Evolutionary conservation across 2,797 vertebrate species (phyloP).

Genomic region (Ateles fusciceps): DNA sequence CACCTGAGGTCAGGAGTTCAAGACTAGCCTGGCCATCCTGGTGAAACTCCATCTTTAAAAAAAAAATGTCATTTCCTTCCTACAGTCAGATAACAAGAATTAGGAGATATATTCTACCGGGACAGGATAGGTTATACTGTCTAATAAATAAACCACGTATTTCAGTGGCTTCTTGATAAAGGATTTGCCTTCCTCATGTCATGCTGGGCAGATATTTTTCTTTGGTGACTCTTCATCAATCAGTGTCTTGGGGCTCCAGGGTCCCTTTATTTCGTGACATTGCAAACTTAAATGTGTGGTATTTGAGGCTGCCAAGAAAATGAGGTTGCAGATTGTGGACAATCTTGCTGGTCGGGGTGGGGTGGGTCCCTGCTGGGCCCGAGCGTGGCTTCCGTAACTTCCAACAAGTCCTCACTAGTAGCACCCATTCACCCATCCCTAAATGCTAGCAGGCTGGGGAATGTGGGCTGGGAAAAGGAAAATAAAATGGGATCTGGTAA

Average conservation of each 20-base stretch:
- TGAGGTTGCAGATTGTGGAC: background rate
- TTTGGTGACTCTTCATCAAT: background rate
- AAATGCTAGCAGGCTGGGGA: background rate
- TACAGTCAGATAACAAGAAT: background rate
- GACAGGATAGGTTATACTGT: background rate
- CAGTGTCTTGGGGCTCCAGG: background rate
- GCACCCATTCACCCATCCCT: background rate
- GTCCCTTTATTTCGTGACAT: background rate
- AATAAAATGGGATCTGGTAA: background rate
- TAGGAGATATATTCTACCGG: background rate
- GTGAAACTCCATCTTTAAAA: too few relatives aligned
- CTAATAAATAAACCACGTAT: background rate
- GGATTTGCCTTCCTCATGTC: background rate
- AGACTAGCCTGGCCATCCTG: too few relatives aligned
- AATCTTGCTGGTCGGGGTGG: background rate
- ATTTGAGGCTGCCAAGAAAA: background rate
- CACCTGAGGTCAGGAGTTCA: too few relatives aligned
- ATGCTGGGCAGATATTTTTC: background rate
- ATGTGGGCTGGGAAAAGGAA: background rate
- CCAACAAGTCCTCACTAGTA: accelerated
- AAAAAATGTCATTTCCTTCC: background rate
- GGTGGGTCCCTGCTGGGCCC: accelerated
- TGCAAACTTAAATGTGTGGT: background rate
- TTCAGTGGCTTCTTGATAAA: background rate
- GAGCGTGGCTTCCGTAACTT: background rate